phyloP scores from a whole-genome alignment of 2,797 vertebrate genomes.

The Amblyopsis hoosieri region DNA sequence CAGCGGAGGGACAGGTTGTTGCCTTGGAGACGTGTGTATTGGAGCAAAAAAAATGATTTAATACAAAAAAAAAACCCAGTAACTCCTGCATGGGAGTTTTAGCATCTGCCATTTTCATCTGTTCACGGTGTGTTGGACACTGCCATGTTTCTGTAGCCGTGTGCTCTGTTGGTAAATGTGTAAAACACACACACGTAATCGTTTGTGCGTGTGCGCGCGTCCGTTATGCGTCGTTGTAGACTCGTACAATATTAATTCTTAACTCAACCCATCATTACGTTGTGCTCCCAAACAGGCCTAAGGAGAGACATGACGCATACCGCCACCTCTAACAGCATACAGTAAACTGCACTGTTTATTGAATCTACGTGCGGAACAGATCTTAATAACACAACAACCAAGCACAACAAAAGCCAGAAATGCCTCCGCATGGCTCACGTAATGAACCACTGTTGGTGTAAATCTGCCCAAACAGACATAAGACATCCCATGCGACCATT shows the following conservation, averaged over 20 bases:
- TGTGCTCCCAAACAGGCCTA: constrained; percentile 42
- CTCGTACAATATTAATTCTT: constrained; percentile 6
- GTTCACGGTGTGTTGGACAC: constrained; percentile 5
- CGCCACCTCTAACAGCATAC: neutral
- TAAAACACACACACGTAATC: neutral
- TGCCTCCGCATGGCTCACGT: too few relatives aligned
- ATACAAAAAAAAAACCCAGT: neutral
- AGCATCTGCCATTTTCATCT: constrained; percentile 44
- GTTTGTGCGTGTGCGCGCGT: constrained; percentile 13
- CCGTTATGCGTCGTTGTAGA: neutral
- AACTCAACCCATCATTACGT: constrained; percentile 10
- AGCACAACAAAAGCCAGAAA: too few relatives aligned
- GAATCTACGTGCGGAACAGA: too few relatives aligned
- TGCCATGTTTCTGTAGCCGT: constrained; percentile 17
- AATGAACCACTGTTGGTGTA: too few relatives aligned
- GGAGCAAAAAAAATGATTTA: constrained; percentile 39
- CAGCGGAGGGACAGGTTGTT: neutral
- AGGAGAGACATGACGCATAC: constrained; percentile 24
- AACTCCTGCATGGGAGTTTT: neutral
- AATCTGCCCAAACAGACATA: constrained; percentile 5
- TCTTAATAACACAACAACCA: too few relatives aligned
- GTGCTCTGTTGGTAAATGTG: constrained; percentile 9
- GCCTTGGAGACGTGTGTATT: constrained; percentile 32
- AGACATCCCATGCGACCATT: constrained; percentile 16
- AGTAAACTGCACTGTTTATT: too few relatives aligned